Evolutionary conservation across 2,797 vertebrate genomes (phyloP).

Genomic region (Platyrinchus mystaceus): DNA sequence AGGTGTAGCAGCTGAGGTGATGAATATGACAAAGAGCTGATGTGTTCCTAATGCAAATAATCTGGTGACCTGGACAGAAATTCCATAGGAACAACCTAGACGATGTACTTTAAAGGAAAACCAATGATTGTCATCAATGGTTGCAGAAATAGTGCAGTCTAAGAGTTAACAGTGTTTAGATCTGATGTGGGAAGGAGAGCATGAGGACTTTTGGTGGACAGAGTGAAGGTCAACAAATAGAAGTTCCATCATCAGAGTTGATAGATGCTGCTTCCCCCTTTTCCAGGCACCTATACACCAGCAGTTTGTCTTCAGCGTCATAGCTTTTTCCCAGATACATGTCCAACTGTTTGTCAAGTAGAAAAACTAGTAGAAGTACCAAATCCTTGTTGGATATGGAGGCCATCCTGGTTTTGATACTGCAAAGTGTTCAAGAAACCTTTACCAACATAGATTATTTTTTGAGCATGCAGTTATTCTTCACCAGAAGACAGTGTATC

Average conservation of each 20-base stretch:
- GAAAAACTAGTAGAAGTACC: not conserved
- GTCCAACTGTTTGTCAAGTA: not conserved
- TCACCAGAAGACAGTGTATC: not conserved
- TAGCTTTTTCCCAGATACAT: not conserved
- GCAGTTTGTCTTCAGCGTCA: not conserved
- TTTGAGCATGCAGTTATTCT: not conserved
- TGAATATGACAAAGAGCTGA: not conserved
- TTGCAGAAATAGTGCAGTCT: not conserved
- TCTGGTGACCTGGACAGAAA: not conserved
- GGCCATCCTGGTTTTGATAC: not conserved
- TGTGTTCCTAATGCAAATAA: not conserved
- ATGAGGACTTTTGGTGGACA: not conserved
- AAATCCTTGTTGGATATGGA: not conserved
- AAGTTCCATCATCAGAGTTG: not conserved
- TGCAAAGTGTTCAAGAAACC: not conserved
- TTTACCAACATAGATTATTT: not conserved
- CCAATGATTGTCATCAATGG: accelerated
- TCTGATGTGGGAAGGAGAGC: not conserved
- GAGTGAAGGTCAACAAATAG: not conserved
- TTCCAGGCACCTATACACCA: not conserved
- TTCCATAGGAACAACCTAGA: not conserved
- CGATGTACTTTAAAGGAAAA: not conserved
- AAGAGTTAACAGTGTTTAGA: not conserved
- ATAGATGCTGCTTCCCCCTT: not conserved
- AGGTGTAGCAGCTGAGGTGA: not conserved